Evolutionary conservation across 2,797 vertebrate genomes (phyloP).

Genomic region (Eleutherodactylus coqui): DNA sequence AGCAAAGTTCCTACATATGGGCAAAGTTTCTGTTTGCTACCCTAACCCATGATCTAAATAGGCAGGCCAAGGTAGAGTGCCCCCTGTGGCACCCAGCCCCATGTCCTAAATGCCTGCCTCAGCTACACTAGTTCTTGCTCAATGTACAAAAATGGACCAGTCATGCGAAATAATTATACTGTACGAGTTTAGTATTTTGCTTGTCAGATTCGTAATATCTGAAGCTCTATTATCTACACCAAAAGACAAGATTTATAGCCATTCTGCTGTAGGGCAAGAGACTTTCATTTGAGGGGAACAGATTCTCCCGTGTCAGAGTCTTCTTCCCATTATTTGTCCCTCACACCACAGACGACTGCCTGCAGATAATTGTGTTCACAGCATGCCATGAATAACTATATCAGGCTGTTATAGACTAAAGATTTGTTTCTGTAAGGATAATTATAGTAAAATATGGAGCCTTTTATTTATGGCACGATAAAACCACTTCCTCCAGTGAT

Average conservation of each 20-base stretch:
- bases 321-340: not conserved
- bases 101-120: no score
- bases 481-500: constrained; percentile 6
- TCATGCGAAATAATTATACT: no score
- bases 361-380: constrained; percentile 1
- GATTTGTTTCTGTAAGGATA: constrained; percentile 35
- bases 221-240: not conserved
- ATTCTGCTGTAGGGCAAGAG: not conserved
- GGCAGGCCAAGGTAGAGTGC: no score
- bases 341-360: not conserved
- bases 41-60: no score
- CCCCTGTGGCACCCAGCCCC: no score
- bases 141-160: no score
- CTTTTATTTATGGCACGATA: constrained; percentile 41
- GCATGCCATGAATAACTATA: constrained; percentile 7
- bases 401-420: constrained; percentile 6
- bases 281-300: not conserved
- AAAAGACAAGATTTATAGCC: not conserved
- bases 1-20: no score
- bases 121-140: no score
- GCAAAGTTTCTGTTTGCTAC: no score
- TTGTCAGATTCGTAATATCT: not conserved
- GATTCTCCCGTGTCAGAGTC: not conserved
- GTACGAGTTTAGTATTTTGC: not conserved
- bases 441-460: constrained; percentile 36